Percentiles rank a stretch among this genome's conserved stretches.
Conservation (phyloP, 2,113 vertebrate genomes). For the Dunckerocampus dactyliophorus region DNA sequence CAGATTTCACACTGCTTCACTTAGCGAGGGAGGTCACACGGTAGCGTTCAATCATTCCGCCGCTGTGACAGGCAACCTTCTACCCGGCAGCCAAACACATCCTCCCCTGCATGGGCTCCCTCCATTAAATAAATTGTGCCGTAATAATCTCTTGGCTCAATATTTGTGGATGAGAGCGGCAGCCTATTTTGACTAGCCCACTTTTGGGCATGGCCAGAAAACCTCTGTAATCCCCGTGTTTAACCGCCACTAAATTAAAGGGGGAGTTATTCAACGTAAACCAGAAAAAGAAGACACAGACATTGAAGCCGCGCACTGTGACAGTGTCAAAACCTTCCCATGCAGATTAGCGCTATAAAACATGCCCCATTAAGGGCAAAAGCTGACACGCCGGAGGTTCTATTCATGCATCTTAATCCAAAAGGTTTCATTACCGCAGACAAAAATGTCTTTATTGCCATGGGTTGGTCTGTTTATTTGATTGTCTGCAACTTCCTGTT, state of each 20-base stretch:
- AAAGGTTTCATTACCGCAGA: neutral
- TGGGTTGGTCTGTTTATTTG: neutral
- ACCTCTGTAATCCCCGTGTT: constrained; percentile 68
- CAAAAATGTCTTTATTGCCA: neutral
- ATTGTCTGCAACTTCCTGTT: too few species aligned
- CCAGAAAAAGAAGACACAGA: constrained; percentile 30
- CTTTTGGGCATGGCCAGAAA: constrained; percentile 65
- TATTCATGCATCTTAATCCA: constrained; percentile 2
- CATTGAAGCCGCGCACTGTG: constrained; percentile 29
- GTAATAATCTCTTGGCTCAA: constrained; percentile 77
- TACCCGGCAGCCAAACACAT: constrained; percentile 49
- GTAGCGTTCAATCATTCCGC: constrained; percentile 62
- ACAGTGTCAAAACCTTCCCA: constrained; percentile 21
- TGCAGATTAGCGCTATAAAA: constrained; percentile 23
- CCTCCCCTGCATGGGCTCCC: constrained; percentile 53
- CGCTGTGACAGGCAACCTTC: constrained; percentile 52
- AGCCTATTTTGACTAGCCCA: constrained; percentile 75
- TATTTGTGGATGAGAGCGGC: constrained; percentile 66
- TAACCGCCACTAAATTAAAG: constrained; percentile 67
- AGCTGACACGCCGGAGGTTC: neutral
- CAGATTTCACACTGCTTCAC: constrained; percentile 44
- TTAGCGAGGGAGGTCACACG: constrained; percentile 50
- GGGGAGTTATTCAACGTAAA: constrained; percentile 57
- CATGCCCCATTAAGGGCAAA: neutral
- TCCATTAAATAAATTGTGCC: constrained; percentile 81